A percentile compares a stretch with the other conserved stretches of the same genome.
These are phyloP conservation scores for Clistopyga incitator DNA, from an alignment of 2,888 invertebrate genomes.

Conservation along the genomic window DNA sequence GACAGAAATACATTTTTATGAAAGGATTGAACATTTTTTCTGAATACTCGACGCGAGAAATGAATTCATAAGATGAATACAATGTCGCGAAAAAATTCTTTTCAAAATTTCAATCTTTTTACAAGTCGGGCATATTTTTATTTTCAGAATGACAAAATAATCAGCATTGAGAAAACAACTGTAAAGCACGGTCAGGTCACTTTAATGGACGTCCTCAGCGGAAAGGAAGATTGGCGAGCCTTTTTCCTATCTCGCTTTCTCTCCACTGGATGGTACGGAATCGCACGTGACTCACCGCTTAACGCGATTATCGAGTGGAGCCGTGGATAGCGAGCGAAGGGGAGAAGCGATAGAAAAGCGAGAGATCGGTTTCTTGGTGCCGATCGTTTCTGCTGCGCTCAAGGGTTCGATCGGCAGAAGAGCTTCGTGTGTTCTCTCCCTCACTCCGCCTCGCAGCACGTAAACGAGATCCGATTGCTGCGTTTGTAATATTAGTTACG, in stretches of 20 bases:
- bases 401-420: constrained; percentile 23
- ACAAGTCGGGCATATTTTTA: too few relatives aligned
- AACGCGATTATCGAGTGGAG: constrained; percentile 55
- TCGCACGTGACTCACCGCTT: constrained; percentile 59
- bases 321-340: constrained; percentile 3
- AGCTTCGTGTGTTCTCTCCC: neutral
- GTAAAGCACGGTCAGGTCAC: neutral
- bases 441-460: neutral
- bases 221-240: neutral
- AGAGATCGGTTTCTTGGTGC: constrained; percentile 24
- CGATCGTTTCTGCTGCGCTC: constrained; percentile 26
- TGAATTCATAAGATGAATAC: too few relatives aligned
- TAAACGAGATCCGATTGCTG: constrained; percentile 50
- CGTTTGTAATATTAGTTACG: constrained; percentile 69
- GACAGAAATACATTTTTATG: too few relatives aligned
- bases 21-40: too few relatives aligned
- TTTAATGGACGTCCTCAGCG: neutral
- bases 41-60: too few relatives aligned
- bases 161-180: neutral
- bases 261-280: constrained; percentile 27
- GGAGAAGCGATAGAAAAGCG: constrained; percentile 5
- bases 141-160: too few relatives aligned
- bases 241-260: neutral
- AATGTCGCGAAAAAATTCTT: too few relatives aligned
- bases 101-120: too few relatives aligned